These are phyloP conservation scores for Deroptyus accipitrinus DNA, from an alignment of 2,113 vertebrate species.

Conservation along the genomic window DNA sequence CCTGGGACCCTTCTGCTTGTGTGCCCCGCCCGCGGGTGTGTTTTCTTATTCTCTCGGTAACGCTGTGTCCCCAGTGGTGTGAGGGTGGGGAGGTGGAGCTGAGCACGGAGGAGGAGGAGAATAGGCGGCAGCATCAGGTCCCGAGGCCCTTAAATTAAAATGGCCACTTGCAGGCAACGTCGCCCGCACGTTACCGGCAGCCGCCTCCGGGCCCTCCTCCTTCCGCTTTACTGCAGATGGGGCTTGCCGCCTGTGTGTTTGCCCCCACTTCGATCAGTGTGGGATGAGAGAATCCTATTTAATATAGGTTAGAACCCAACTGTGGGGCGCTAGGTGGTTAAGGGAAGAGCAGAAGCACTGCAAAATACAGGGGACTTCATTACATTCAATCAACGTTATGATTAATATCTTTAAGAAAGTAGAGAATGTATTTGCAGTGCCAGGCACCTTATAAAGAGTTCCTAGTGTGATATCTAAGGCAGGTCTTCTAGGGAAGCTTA, in stretches of 20 bases:
- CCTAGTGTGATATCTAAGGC: background rate
- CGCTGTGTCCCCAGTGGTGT: background rate
- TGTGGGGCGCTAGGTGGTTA: background rate
- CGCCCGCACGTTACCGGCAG: background rate
- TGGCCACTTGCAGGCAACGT: conserved; percentile 57
- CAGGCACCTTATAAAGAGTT: background rate
- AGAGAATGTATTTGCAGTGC: background rate
- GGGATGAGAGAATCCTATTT: background rate
- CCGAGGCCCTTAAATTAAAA: conserved; percentile 59
- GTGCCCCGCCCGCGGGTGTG: background rate
- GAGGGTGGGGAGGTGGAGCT: conserved; percentile 20
- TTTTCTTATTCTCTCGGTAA: background rate
- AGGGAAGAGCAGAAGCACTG: background rate
- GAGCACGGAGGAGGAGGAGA: background rate
- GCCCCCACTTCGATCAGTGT: background rate
- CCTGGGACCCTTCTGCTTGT: background rate
- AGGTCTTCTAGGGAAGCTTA: background rate
- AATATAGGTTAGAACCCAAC: background rate
- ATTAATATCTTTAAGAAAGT: background rate
- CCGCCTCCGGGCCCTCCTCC: background rate
- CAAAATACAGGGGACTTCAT: background rate
- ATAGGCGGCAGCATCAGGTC: background rate
- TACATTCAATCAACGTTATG: background rate
- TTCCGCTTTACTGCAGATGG: background rate
- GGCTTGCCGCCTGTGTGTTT: background rate